phyloP scores from a whole-genome alignment of 2,113 vertebrate species.

The Chrysemys picta region DNA sequence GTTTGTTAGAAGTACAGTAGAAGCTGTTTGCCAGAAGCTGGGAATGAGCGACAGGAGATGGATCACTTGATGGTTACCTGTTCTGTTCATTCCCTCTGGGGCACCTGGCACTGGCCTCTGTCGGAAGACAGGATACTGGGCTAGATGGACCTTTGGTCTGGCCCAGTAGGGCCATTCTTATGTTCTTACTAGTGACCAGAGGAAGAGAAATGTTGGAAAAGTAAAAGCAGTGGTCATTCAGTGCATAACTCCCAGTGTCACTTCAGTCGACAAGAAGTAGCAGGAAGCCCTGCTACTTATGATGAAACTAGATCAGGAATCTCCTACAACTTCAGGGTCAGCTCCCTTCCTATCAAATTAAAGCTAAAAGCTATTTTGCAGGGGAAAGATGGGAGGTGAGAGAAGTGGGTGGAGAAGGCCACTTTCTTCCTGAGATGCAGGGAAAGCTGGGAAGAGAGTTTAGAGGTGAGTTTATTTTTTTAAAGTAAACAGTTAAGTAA shows the following conservation, averaged over 20 bases:
- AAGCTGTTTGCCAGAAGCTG: too few species aligned
- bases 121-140: too few species aligned
- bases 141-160: too few species aligned
- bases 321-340: neutral
- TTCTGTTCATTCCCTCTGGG: too few species aligned
- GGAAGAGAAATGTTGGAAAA: neutral
- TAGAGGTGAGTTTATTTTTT: neutral
- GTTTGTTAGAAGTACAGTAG: neutral
- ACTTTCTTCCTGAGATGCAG: neutral
- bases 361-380: neutral
- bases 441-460: neutral
- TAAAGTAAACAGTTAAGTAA: neutral
- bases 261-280: neutral
- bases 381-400: neutral
- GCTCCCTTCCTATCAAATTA: neutral
- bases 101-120: too few species aligned
- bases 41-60: too few species aligned
- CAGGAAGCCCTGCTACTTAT: neutral
- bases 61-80: too few species aligned
- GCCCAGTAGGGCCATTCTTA: too few species aligned
- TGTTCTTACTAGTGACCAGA: neutral
- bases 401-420: neutral
- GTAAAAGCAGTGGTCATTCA: neutral
- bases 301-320: conserved; percentile 1
- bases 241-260: neutral